A percentile compares a stretch with the other conserved stretches of the same genome.
phyloP scores from a whole-genome alignment of 2,888 invertebrate genomes.

The Drosophila longiperda region DNA sequence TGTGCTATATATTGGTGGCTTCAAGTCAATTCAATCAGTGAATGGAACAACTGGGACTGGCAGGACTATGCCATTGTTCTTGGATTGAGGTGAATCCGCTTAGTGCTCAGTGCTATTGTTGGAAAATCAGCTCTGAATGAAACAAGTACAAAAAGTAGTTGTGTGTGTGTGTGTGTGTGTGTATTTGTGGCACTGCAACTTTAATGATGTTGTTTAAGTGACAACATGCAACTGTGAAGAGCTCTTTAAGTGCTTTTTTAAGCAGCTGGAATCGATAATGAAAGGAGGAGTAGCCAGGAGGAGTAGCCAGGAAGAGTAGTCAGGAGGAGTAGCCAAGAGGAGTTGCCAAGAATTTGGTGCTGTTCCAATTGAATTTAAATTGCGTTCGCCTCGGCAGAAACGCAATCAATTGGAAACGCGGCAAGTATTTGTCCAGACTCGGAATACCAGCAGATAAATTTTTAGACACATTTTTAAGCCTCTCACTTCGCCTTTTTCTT shows the following conservation, averaged over 20 bases:
- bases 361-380: conserved; percentile 67
- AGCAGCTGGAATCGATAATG: conserved; percentile 13
- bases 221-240: conserved; percentile 14
- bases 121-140: conserved; percentile 40
- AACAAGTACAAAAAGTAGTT: conserved; percentile 37
- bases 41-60: conserved; percentile 30
- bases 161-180: background rate
- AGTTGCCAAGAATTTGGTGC: background rate
- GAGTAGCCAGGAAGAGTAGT: background rate
- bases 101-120: conserved; percentile 36
- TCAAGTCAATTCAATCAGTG: conserved; percentile 48
- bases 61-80: conserved; percentile 41
- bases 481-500: conserved; percentile 29
- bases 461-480: conserved; percentile 40
- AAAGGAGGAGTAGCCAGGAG: conserved; percentile 1
- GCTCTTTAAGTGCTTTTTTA: conserved; percentile 27
- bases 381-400: conserved; percentile 12
- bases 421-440: conserved; percentile 48
- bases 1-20: conserved; percentile 9
- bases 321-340: background rate
- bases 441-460: conserved; percentile 12
- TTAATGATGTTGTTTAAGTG: conserved; percentile 54
- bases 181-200: conserved; percentile 43
- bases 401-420: conserved; percentile 60
- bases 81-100: conserved; percentile 42